Base-by-base conservation (phyloP, 2,888 invertebrate genomes). In the Sisyra nigra region DNA sequence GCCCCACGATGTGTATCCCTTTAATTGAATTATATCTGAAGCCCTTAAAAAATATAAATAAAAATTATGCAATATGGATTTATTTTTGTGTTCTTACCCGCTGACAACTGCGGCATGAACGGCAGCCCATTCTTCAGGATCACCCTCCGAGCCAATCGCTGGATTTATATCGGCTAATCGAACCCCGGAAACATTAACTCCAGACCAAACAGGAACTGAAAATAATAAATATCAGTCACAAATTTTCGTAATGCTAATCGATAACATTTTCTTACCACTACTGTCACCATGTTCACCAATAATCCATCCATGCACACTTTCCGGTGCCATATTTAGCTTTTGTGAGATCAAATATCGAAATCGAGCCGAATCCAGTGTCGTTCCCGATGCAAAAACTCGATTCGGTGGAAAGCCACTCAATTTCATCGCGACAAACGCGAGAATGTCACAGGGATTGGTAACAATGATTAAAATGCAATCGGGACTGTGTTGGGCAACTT, bases 1-100 rank as follows among this genome's bases (percentile, higher is more conserved):
- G 24, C 85, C 87, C 86, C 86, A 87, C 13, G 84, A 84, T 1
- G 86, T 86, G 64, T 86, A 87, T 3, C 86, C 86, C 65, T 87
- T 88, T 53, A 84, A 68, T 56, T 70, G 74, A 62, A 85, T 86
- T 39, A 88, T 79, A 56, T 86, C 80, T 58, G 84, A 83, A 1
- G 87, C 87, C 54, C 87, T 86, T 40, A 33, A 50, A 49, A 34
- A 24, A 24, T 5, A 24, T 24, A 24, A 24, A 24, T 24, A 24
- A n/a, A 4, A 14, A 14, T 13, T 13, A 5, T 6, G 9, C 33
- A 33, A n/a, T 14, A 5, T 6, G 9, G 9, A 8, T 24, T 24
- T 10, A 63, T 68, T n/a, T n/a, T n/a, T 3, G 29, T 3, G 7
- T 10, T 8, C 29, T 40, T 30, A 40, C 40, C 19, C 35, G 48